A percentile compares a stretch with the other conserved stretches of the same genome.
phyloP scores from a whole-genome alignment of 2,888 invertebrate genomes.

The Hedya salicella region DNA sequence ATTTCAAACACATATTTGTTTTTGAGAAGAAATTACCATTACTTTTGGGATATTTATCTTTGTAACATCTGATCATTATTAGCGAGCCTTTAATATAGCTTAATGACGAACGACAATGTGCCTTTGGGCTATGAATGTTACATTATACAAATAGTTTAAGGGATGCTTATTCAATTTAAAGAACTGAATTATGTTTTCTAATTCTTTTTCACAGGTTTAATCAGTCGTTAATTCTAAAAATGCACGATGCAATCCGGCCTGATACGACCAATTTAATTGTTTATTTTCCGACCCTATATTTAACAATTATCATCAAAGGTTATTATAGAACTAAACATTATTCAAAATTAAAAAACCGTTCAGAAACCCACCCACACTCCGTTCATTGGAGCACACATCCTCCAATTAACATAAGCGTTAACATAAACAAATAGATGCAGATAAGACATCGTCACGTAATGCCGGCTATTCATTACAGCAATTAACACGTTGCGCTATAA shows the following conservation, averaged over 20 bases:
- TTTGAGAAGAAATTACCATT: too few relatives aligned
- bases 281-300: not conserved
- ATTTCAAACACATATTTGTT: too few relatives aligned
- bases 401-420: conserved; percentile 75
- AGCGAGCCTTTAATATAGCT: too few relatives aligned
- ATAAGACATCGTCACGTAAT: conserved; percentile 67
- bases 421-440: conserved; percentile 73
- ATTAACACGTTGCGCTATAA: conserved; percentile 77
- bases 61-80: too few relatives aligned
- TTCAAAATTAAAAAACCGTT: conserved; percentile 45
- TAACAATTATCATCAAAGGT: not conserved
- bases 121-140: too few relatives aligned
- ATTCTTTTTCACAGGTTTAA: too few relatives aligned
- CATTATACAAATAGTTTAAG: too few relatives aligned
- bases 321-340: conserved; percentile 2
- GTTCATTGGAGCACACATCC: conserved; percentile 75
- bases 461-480: conserved; percentile 74
- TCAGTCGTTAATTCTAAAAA: too few relatives aligned
- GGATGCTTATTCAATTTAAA: too few relatives aligned
- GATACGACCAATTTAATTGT: not conserved
- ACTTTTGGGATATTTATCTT: too few relatives aligned
- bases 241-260: not conserved
- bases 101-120: too few relatives aligned
- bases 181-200: too few relatives aligned
- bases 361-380: conserved; percentile 49